Conservation (phyloP, 2,113 vertebrate genomes). For the Notothenia coriiceps region DNA sequence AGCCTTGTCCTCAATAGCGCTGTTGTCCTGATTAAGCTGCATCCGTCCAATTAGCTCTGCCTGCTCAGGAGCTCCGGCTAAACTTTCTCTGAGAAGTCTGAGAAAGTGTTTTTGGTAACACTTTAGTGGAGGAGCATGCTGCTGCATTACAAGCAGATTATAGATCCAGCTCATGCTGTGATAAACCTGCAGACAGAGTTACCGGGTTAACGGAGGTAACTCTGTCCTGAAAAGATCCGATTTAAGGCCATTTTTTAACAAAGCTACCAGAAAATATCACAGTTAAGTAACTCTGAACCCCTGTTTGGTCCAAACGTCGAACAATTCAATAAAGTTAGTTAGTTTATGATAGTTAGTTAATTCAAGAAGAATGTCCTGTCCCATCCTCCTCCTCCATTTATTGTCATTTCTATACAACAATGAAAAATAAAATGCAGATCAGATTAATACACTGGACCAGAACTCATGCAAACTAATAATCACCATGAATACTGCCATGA, state of each 20-base stretch:
- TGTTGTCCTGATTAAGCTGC: slow-evolving; percentile 66
- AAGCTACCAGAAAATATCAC: not conserved
- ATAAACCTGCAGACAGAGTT: not conserved
- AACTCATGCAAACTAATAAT: not conserved
- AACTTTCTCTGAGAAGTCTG: slow-evolving; percentile 44
- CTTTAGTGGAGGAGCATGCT: slow-evolving; percentile 31
- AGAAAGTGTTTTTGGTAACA: slow-evolving; percentile 38
- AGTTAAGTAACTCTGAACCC: too few species aligned
- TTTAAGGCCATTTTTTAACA: too few species aligned
- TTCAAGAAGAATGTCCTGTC: too few species aligned
- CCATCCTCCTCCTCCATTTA: not conserved
- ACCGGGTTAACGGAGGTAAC: not conserved
- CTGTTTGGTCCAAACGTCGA: too few species aligned
- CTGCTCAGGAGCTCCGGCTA: slow-evolving; percentile 38
- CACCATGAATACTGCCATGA: not conserved
- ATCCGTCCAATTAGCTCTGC: slow-evolving; percentile 66
- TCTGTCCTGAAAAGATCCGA: not conserved
- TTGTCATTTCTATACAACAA: not conserved
- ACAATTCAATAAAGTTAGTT: too few species aligned
- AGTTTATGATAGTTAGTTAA: too few species aligned
- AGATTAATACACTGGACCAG: not conserved
- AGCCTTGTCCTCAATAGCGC: slow-evolving; percentile 60
- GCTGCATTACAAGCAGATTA: slow-evolving; percentile 55
- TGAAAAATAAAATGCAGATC: too few species aligned
- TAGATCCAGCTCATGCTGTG: slow-evolving; percentile 10